Evolutionary conservation across 2,113 vertebrate genomes (phyloP).

Genomic region (Notothenia coriiceps): DNA sequence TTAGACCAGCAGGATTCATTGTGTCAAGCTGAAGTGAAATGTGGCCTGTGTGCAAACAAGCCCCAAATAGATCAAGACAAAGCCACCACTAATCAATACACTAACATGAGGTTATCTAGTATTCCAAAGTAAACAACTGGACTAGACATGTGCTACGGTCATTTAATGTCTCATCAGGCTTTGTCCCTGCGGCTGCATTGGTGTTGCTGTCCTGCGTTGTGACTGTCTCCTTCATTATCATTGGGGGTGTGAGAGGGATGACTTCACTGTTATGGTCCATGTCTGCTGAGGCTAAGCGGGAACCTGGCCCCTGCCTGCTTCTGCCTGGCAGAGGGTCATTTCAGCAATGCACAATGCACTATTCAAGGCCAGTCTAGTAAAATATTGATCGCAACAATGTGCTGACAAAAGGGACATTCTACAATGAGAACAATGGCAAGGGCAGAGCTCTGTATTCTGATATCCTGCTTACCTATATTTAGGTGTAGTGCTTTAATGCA

Average conservation of each 20-base stretch:
- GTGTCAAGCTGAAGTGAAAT: constrained; percentile 24
- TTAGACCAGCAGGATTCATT: constrained; percentile 19
- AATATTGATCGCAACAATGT: constrained; percentile 54
- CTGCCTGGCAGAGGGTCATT: constrained; percentile 38
- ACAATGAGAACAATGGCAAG: constrained; percentile 44
- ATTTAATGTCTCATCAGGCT: constrained; percentile 6
- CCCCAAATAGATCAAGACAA: constrained; percentile 19
- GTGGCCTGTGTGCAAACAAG: constrained; percentile 21
- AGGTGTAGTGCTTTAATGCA: constrained; percentile 24
- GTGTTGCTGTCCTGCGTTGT: constrained; percentile 31
- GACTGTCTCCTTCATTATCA: constrained; percentile 61
- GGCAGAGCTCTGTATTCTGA: constrained; percentile 34
- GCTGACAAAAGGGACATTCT: constrained; percentile 45
- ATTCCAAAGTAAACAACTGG: constrained; percentile 19
- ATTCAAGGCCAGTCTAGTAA: constrained; percentile 49
- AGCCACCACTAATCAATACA: constrained; percentile 31
- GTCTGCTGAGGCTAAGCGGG: constrained; percentile 61
- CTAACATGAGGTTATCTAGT: neutral
- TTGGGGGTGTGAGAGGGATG: constrained; percentile 53
- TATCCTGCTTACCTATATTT: constrained; percentile 37
- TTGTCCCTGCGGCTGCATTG: constrained; percentile 8
- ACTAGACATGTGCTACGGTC: constrained; percentile 4
- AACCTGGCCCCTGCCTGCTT: constrained; percentile 63
- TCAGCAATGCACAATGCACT: constrained; percentile 40
- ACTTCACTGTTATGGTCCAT: constrained; percentile 51